Evolutionary conservation across 2,888 invertebrate species (phyloP).

Genomic region (Herminia tarsipennalis): DNA sequence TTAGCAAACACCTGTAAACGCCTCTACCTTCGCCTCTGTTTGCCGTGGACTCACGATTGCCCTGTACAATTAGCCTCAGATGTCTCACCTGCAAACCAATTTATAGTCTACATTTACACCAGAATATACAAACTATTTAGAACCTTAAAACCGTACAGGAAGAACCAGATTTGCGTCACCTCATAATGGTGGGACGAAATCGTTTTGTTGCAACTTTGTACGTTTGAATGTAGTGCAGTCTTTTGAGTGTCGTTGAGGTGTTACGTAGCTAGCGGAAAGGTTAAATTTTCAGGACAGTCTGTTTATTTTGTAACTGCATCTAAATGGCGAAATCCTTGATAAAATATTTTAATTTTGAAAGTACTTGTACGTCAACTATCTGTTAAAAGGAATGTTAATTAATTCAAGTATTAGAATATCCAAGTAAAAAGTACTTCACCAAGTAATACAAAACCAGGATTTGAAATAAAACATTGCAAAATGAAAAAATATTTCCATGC

Average conservation of each 20-base stretch:
- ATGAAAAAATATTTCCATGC: conserved; percentile 65
- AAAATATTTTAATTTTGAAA: conserved; percentile 1
- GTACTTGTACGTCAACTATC: too few relatives aligned
- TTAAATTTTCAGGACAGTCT: conserved; percentile 47
- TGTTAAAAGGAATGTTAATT: too few relatives aligned
- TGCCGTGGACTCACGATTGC: conserved; percentile 75
- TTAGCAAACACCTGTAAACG: conserved; percentile 78
- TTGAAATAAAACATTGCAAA: conserved; percentile 47
- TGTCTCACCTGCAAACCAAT: conserved; percentile 66
- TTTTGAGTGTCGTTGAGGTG: conserved; percentile 56
- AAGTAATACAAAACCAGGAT: conserved; percentile 27
- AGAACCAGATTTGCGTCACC: conserved; percentile 2
- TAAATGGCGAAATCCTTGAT: conserved; percentile 1
- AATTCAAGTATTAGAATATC: background rate
- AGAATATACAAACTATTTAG: conserved; percentile 5
- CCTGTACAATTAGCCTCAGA: conserved; percentile 77
- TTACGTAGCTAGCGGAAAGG: conserved; percentile 46
- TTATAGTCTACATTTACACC: conserved; percentile 26
- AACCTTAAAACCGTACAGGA: conserved; percentile 13
- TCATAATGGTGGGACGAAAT: conserved; percentile 14
- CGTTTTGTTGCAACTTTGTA: conserved; percentile 29
- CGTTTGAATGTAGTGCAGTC: conserved; percentile 51
- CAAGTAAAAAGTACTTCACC: background rate
- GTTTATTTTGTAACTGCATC: conserved; percentile 18
- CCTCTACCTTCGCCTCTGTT: conserved; percentile 68